A percentile compares a stretch with the other conserved stretches of the same genome.
Conservation (phyloP, 2,797 vertebrate species). For the Myotis myotis region DNA sequence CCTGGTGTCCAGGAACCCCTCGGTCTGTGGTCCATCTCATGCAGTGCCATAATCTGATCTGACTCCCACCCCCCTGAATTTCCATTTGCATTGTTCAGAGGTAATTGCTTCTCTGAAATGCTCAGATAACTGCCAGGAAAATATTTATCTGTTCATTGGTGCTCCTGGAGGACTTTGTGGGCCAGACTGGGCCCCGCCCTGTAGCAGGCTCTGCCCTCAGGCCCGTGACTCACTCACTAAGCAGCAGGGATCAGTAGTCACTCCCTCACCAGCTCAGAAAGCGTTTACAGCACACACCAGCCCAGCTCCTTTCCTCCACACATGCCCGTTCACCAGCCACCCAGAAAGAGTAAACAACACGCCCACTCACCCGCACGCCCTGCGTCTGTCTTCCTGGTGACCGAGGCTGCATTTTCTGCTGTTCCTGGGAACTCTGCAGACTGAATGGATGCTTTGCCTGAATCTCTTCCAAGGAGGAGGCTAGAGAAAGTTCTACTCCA, state of each 20-base stretch:
- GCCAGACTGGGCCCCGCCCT: conserved; percentile 45
- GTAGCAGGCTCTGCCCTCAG: conserved; percentile 37
- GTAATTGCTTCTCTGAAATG: neutral
- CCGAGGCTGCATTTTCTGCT: rapidly evolving
- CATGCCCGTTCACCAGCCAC: neutral
- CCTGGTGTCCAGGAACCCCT: neutral
- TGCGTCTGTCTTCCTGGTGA: neutral
- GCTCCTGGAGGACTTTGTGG: conserved; percentile 13
- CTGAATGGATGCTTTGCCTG: neutral
- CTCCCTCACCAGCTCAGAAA: neutral
- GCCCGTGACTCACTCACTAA: conserved; percentile 59
- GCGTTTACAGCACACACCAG: neutral
- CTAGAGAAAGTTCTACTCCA: neutral
- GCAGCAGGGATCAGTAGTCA: conserved; percentile 23
- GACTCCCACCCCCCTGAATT: neutral
- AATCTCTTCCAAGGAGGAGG: neutral
- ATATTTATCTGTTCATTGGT: conserved; percentile 8
- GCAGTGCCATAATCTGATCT: neutral
- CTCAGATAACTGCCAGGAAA: conserved; percentile 45
- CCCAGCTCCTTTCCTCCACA: neutral
- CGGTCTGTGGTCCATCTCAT: neutral
- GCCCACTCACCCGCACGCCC: neutral
- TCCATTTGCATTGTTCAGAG: neutral
- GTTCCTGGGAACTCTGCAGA: neutral
- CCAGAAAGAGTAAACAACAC: neutral